A percentile compares a stretch with the other conserved stretches of the same genome.
phyloP scores from a whole-genome alignment of 92 coral and sea anemone species.

The Metridium senile region DNA sequence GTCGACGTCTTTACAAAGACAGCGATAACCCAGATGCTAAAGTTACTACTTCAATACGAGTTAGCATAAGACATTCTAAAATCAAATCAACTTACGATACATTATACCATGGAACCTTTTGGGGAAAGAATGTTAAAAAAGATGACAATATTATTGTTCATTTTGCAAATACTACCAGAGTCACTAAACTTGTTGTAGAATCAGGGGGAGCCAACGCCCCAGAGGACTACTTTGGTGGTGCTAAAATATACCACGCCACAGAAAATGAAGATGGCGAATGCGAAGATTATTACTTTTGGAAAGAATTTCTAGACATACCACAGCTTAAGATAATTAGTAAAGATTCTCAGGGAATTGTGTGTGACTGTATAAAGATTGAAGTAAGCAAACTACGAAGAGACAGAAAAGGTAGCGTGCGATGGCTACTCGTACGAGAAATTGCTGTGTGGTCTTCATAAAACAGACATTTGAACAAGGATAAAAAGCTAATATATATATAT shows the following conservation, averaged over 20 bases:
- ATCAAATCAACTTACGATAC: slow-evolving; percentile 44
- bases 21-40: slow-evolving; percentile 60
- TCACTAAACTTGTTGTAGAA: slow-evolving; percentile 53
- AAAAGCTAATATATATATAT: too few species aligned
- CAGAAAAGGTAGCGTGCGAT: slow-evolving; percentile 38
- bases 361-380: slow-evolving; percentile 57
- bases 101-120: slow-evolving; percentile 48
- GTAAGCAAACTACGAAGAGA: slow-evolving; percentile 44
- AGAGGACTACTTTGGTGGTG: slow-evolving; percentile 67
- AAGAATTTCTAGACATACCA: slow-evolving; percentile 25
- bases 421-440: slow-evolving; percentile 68
- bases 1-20: slow-evolving; percentile 43
- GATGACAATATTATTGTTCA: slow-evolving; percentile 46
- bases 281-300: slow-evolving; percentile 35
- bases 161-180: slow-evolving; percentile 36
- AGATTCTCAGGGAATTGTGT: slow-evolving; percentile 13
- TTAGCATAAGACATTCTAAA: slow-evolving; percentile 11
- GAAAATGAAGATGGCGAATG: slow-evolving; percentile 40
- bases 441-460: slow-evolving; percentile 60
- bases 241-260: slow-evolving; percentile 31
- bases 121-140: slow-evolving; percentile 56
- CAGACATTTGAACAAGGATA: neutral
- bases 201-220: slow-evolving; percentile 64
- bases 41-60: slow-evolving; percentile 50
- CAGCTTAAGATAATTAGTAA: slow-evolving; percentile 36